phyloP scores from a whole-genome alignment of 1,140 invertebrate genomes.

The Ceratoteleas bidentatus region DNA sequence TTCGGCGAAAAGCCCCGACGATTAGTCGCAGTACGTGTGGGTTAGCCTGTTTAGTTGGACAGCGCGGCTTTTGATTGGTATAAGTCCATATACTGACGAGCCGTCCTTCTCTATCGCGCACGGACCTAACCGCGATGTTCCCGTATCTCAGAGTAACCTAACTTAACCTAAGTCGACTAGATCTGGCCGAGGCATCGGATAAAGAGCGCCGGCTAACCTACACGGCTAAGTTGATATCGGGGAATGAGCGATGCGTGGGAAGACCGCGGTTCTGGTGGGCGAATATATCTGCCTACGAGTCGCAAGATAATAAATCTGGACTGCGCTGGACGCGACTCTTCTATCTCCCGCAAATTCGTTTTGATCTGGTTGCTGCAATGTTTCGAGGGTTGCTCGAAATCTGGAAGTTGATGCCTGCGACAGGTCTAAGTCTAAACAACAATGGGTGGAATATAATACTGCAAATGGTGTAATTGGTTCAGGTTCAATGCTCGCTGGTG shows the following conservation, averaged over 20 bases:
- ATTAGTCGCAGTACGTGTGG: conserved; percentile 60
- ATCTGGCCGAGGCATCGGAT: conserved; percentile 43
- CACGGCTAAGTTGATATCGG: conserved; percentile 72
- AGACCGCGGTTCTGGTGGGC: conserved; percentile 72
- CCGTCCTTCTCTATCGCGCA: neutral
- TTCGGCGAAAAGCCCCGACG: conserved; percentile 34
- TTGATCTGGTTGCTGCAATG: conserved; percentile 66
- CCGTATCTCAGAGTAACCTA: conserved; percentile 38
- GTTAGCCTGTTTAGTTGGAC: conserved; percentile 63
- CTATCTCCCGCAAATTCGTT: conserved; percentile 50
- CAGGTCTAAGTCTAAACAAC: neutral
- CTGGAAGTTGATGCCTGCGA: neutral
- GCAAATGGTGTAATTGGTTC: too few relatives aligned
- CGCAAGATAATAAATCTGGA: conserved; percentile 77
- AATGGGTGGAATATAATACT: too few relatives aligned
- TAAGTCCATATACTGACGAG: conserved; percentile 36
- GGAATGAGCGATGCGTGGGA: conserved; percentile 77
- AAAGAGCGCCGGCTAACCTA: conserved; percentile 63
- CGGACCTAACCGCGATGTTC: conserved; percentile 39
- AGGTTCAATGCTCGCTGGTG: too few relatives aligned
- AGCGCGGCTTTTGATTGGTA: conserved; percentile 48
- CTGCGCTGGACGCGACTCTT: conserved; percentile 57
- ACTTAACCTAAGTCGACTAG: conserved; percentile 54
- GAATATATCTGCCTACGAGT: conserved; percentile 75
- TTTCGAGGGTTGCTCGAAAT: conserved; percentile 59